Evolutionary conservation across 2,797 vertebrate genomes (phyloP).

Genomic region (Sebastes steindachneri): DNA sequence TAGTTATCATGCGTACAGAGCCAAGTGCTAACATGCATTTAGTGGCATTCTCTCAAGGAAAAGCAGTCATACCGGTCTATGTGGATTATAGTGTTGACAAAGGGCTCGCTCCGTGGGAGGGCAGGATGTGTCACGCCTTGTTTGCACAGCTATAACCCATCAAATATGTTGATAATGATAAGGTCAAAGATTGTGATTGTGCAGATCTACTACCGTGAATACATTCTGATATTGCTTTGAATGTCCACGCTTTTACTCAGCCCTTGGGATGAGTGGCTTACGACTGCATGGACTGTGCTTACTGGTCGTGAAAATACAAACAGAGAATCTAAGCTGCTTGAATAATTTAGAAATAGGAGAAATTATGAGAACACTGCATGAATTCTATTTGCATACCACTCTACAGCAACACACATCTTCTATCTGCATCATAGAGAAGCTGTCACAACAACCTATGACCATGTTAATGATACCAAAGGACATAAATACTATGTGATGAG

Average conservation of each 20-base stretch:
- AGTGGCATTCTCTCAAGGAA: neutral
- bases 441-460: neutral
- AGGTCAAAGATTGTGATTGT: neutral
- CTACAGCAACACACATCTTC: neutral
- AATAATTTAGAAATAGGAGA: neutral
- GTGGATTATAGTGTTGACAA: neutral
- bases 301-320: too few relatives aligned
- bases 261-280: neutral
- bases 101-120: neutral
- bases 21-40: neutral
- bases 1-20: neutral
- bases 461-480: neutral
- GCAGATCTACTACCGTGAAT: too few relatives aligned
- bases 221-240: neutral
- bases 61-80: neutral
- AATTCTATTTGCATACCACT: neutral
- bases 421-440: too few relatives aligned
- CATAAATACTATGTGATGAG: neutral
- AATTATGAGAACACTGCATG: neutral
- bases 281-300: too few relatives aligned
- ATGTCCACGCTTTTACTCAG: neutral
- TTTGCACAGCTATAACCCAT: neutral
- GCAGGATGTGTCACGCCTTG: neutral
- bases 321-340: neutral
- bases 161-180: neutral